phyloP scores from a whole-genome alignment of 2,113 vertebrate genomes.

The Oceanodroma tethys region DNA sequence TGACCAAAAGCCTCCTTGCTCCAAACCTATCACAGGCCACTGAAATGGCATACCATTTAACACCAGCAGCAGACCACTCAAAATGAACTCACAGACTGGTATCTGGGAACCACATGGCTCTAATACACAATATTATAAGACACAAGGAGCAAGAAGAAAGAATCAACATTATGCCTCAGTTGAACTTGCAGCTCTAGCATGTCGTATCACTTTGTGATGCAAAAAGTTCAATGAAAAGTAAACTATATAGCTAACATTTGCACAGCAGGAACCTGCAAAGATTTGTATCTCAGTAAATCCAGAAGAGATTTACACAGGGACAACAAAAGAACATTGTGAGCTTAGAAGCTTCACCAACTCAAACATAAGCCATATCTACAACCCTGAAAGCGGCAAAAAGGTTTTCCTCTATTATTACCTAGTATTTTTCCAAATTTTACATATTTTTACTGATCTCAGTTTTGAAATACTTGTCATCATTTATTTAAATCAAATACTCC shows the following conservation, averaged over 20 bases:
- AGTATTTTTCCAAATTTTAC: neutral
- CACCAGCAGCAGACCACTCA: neutral
- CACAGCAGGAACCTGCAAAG: neutral
- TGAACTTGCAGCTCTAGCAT: neutral
- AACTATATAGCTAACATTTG: neutral
- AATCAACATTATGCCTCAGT: neutral
- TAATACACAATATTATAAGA: neutral
- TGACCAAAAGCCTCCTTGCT: neutral
- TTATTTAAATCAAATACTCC: neutral
- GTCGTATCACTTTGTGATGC: neutral
- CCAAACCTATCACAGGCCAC: neutral
- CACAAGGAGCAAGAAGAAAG: neutral
- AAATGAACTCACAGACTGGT: neutral
- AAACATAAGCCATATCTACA: neutral
- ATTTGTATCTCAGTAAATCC: neutral
- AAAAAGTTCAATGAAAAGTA: neutral
- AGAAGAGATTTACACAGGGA: neutral
- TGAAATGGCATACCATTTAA: neutral
- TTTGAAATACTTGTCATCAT: neutral
- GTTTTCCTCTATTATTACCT: neutral
- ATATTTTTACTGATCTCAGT: neutral
- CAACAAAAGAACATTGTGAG: neutral
- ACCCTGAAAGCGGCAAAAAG: neutral
- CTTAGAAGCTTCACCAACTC: neutral
- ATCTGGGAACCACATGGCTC: neutral